Base-by-base conservation (phyloP, 2,888 invertebrate genomes). In the Temnothorax rugatulus region DNA sequence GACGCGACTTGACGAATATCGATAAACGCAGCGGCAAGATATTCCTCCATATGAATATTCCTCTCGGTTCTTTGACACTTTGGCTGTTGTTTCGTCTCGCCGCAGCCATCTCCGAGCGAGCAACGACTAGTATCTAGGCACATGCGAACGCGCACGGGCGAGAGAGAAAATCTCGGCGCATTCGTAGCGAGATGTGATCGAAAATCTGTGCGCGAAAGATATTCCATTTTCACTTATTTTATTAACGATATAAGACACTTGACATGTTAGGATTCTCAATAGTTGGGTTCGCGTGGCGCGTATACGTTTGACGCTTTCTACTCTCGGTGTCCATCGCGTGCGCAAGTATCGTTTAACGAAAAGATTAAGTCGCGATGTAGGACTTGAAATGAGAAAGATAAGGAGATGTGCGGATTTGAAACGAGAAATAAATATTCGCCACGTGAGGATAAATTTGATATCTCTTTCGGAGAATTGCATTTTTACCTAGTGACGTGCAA, bases 41-140 rank as follows among this genome's bases (percentile, higher is more conserved):
- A 91, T 92, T 92, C 91, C 92, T 92, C 90, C 92, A 92, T 87
- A 0, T 85, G 84, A 87, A 29, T 29, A 13, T 73, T 87, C 66
- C 75, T 69, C 85, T 81, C 83, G 71, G 68, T 83, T 86, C 76
- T 87, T 41, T 7, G 38, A 38, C 29, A 0, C 76, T 87, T 41
- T 34, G 34, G 4, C 34, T 34, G 34, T 7, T 34, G 34, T 34
- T 7, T 34, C 75, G 86, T 85, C 86, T 85, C 44, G 8, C 54
- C 44, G 21, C 54, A 15, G 41, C 41, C 0, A 41, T 54, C 86
- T 81, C 8, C 77, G 3, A 77, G 76, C 81, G 64, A 76, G 57
- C 71, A 57, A 63, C 76, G 15, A 81, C 79, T 66, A 57, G 59
- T 50, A 71, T 68, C 50, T 71, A 59, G 41, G 76, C 77, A 47